Percentiles rank a stretch among this genome's conserved stretches.
These are phyloP conservation scores for Podiceps cristatus DNA, from an alignment of 2,113 vertebrate genomes.

Conservation along the genomic window DNA sequence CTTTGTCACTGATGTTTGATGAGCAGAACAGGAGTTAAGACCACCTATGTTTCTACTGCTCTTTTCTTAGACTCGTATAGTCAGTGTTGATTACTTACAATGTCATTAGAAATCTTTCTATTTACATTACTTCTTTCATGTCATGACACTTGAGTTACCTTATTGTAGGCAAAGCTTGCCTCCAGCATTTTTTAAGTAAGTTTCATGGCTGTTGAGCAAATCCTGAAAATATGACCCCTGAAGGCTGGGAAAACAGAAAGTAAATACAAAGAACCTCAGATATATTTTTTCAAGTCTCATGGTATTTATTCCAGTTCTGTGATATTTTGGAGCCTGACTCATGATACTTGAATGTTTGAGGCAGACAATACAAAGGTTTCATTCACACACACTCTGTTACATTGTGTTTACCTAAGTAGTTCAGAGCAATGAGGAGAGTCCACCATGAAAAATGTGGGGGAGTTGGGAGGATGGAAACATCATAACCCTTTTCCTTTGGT, in stretches of 20 bases:
- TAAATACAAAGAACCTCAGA: not conserved
- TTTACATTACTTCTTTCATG: not conserved
- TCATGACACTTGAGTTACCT: not conserved
- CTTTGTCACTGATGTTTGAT: not conserved
- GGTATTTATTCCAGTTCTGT: not conserved
- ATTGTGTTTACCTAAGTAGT: not conserved
- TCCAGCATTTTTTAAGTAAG: not conserved
- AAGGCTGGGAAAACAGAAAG: not conserved
- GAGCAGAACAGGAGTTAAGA: not conserved
- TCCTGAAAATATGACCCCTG: not conserved
- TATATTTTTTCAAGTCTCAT: not conserved
- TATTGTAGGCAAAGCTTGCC: not conserved
- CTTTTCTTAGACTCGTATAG: not conserved
- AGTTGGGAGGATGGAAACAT: not conserved
- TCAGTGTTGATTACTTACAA: not conserved
- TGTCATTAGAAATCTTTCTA: not conserved
- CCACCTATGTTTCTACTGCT: not conserved
- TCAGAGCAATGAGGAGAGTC: not conserved
- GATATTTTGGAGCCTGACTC: not conserved
- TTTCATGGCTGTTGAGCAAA: conserved; percentile 1
- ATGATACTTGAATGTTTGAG: not conserved
- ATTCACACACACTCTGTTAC: not conserved
- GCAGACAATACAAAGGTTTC: not conserved
- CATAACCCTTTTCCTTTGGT: not conserved
- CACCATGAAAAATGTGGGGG: not conserved